phyloP scores from a whole-genome alignment of 2,113 vertebrate species.

The Scolopax mira region DNA sequence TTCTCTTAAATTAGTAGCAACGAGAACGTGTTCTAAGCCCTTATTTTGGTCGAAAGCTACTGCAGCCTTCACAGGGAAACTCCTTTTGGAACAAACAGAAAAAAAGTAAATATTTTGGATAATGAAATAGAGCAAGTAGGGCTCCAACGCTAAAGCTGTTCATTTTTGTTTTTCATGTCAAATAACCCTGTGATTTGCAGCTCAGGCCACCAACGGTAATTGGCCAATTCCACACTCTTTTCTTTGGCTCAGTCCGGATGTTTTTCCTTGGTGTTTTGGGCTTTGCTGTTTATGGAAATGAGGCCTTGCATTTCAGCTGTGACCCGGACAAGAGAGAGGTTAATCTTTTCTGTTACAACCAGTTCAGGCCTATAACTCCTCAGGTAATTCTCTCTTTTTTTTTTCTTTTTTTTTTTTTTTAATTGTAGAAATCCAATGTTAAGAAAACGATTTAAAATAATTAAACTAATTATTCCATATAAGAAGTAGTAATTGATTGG shows the following conservation, averaged over 20 bases:
- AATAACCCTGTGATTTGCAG: slow-evolving; percentile 64
- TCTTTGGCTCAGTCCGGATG: slow-evolving; percentile 86
- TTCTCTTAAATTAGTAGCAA: not conserved
- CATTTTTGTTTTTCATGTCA: slow-evolving; percentile 19
- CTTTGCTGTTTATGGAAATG: slow-evolving; percentile 88
- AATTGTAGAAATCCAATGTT: not conserved
- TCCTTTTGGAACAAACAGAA: not conserved
- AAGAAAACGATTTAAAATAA: not conserved
- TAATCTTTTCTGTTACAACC: slow-evolving; percentile 90
- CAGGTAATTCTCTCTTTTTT: slow-evolving; percentile 72
- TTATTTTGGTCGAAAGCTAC: not conserved
- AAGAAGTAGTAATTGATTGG: not conserved
- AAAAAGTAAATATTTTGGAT: not conserved
- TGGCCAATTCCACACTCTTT: slow-evolving; percentile 88
- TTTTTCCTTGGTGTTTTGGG: slow-evolving; percentile 87
- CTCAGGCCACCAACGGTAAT: slow-evolving; percentile 86
- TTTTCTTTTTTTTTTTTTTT: not conserved
- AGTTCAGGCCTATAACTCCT: slow-evolving; percentile 88
- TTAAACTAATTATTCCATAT: not conserved
- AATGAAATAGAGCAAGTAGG: not conserved
- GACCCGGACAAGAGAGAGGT: slow-evolving; percentile 85
- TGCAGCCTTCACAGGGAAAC: not conserved
- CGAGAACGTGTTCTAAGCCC: not conserved
- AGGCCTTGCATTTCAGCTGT: slow-evolving; percentile 90
- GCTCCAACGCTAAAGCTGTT: not conserved